phyloP scores from a whole-genome alignment of 2,797 vertebrate genomes.

The Lepilemur ruficaudatus region DNA sequence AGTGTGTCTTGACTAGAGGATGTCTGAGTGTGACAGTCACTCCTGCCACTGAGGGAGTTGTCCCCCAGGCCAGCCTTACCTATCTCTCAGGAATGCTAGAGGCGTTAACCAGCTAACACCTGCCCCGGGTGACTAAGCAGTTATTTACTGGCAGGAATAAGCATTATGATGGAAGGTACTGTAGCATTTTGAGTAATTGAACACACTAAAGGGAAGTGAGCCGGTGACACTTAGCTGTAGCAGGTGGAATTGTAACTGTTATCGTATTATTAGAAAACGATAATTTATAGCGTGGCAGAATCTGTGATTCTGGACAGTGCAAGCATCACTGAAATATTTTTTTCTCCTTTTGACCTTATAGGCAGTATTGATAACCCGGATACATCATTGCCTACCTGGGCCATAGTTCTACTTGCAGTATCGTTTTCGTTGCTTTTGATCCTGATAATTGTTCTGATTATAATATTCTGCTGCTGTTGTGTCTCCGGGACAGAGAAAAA shows the following conservation, averaged over 20 bases:
- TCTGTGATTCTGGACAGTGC: background rate
- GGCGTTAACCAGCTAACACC: fast-evolving
- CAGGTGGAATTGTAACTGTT: background rate
- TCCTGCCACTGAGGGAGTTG: background rate
- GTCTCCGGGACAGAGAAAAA: conserved; percentile 74
- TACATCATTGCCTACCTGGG: conserved; percentile 70
- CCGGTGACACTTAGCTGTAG: background rate
- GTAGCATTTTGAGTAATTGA: background rate
- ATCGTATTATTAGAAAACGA: background rate
- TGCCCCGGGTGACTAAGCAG: background rate
- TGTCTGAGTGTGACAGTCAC: fast-evolving
- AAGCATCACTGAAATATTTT: background rate
- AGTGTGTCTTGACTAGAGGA: background rate
- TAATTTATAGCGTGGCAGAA: background rate
- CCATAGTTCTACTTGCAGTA: conserved; percentile 79
- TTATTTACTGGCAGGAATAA: background rate
- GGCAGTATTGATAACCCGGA: conserved; percentile 51
- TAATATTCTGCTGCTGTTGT: conserved; percentile 80
- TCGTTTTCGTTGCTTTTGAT: conserved; percentile 79
- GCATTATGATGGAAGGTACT: too few species aligned
- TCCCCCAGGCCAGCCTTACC: too few species aligned
- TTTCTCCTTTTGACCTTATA: conserved; percentile 74
- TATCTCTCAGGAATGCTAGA: background rate
- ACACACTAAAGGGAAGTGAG: background rate
- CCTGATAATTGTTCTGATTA: conserved; percentile 75